Percentiles rank a stretch among this genome's conserved stretches.
phyloP scores from a whole-genome alignment of 2,888 invertebrate genomes.

The Drosophila kanekoi region DNA sequence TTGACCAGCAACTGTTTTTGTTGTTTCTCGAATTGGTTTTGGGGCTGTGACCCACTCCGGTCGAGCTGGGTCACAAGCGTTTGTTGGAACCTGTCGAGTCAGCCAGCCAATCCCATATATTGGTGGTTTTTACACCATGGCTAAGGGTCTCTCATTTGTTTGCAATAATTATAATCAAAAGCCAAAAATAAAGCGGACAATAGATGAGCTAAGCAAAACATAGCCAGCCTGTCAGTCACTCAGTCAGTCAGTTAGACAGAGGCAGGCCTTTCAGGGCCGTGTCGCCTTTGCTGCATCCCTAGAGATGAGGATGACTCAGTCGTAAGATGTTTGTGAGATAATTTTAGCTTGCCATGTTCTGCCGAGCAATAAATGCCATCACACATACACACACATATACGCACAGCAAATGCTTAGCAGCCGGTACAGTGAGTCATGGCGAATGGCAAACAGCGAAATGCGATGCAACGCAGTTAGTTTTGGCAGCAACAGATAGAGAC shows the following conservation, averaged over 20 bases:
- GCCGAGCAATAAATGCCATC: slow-evolving; percentile 48
- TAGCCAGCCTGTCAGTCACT: background rate
- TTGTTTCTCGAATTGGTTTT: slow-evolving; percentile 1
- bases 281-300: slow-evolving; percentile 18
- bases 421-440: slow-evolving; percentile 41
- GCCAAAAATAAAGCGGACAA: background rate
- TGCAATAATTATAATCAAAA: background rate
- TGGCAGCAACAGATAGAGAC: slow-evolving; percentile 38
- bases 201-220: slow-evolving; percentile 3
- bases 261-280: no score
- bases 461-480: slow-evolving; percentile 56
- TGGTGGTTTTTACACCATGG: no score
- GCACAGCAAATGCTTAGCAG: slow-evolving; percentile 36
- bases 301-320: slow-evolving; percentile 39
- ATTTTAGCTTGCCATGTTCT: slow-evolving; percentile 54
- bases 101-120: background rate
- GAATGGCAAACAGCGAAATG: slow-evolving; percentile 33
- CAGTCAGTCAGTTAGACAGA: background rate
- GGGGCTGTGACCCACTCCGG: slow-evolving; percentile 22
- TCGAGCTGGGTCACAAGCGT: background rate
- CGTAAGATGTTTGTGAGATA: slow-evolving; percentile 36
- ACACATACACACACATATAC: slow-evolving; percentile 21
- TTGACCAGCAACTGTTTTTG: slow-evolving; percentile 10
- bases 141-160: background rate
- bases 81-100: background rate